phyloP scores from a whole-genome alignment of 2,113 vertebrate species.

The Notothenia rossii region DNA sequence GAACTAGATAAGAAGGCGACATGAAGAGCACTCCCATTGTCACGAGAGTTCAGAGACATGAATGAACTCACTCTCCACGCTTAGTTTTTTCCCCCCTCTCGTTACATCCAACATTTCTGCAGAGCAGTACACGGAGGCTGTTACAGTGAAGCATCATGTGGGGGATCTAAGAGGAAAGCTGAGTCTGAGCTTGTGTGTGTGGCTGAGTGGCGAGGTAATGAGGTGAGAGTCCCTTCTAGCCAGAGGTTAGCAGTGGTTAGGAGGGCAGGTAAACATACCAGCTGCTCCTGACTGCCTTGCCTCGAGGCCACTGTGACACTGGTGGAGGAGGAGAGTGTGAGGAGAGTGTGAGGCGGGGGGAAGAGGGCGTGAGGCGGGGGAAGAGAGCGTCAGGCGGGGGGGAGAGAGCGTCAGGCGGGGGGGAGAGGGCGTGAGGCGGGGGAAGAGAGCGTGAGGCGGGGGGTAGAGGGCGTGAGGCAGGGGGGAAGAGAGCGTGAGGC shows the following conservation, averaged over 20 bases:
- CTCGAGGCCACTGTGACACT: constrained; percentile 67
- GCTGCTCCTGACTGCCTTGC: constrained; percentile 68
- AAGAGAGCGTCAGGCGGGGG: not conserved
- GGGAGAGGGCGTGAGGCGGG: no score
- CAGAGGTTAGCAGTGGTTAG: constrained; percentile 73
- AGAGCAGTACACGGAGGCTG: constrained; percentile 35
- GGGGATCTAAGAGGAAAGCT: constrained; percentile 51
- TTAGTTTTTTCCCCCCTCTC: constrained; percentile 23
- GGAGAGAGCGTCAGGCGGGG: not conserved
- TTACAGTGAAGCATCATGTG: constrained; percentile 42
- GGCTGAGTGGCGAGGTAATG: constrained; percentile 72
- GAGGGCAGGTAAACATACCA: constrained; percentile 75
- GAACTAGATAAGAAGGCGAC: constrained; percentile 67
- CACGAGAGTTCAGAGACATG: constrained; percentile 53
- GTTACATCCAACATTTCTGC: constrained; percentile 49
- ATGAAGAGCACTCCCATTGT: constrained; percentile 61
- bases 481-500: not conserved
- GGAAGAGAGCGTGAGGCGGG: not conserved
- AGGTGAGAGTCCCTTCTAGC: constrained; percentile 75
- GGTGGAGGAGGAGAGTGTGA: constrained; percentile 24
- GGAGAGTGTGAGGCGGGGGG: not conserved
- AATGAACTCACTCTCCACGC: constrained; percentile 35
- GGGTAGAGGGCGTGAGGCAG: no score
- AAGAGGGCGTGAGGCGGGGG: not conserved
- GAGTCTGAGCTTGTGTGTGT: constrained; percentile 52